Evolutionary conservation across 2,888 invertebrate genomes (phyloP), one percentile per base, ranked within the genome.

Genomic region (Pteria penguin): DNA sequence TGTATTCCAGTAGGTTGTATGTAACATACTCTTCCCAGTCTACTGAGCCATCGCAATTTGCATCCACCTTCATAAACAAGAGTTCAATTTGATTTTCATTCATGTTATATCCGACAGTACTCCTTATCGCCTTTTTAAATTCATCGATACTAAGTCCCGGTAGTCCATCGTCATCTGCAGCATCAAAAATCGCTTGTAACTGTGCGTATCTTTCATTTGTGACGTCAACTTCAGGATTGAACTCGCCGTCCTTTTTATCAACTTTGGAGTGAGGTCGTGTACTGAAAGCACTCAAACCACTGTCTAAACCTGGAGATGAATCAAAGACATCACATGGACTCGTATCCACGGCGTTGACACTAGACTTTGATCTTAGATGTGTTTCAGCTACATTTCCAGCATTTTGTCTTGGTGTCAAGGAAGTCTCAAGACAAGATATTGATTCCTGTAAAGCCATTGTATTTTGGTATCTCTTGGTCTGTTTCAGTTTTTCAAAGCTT

Each of bases 11-110:
- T 76, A 96, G 94, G 81, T 96, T 92, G 92, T 95, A 95, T 0
- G 96, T 95, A 32, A 96, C 94, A 86, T 96, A 94, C 91, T 96
- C 96, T 88, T 96, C 95, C 96, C 96, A 96, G 80, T 93, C 93
- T 1, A 94, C 93, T 29, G 89, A 90, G 4, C 93, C 94, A 82
- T 94, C 93, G 84, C 93, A 93, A 93, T 94, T 83, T 92, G 93
- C 91, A 82, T 94, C 93, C 26, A 90, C 87, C 82, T 90, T 91
- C 89, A 88, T 89, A 76, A 90, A 91, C 45, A 90, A 75, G 5
- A 85, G 72, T 69, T 88, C 85, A 5, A 90, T 82, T 57, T 90
- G 88, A n/a, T 87, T 82, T 18, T 87, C 81, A 14, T 85, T 87
- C 24, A 88, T 79, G 29, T 84, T 79, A 18, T 77, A 73, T 0